Conservation (phyloP, 2,113 vertebrate species). For the Zootoca vivipara region DNA sequence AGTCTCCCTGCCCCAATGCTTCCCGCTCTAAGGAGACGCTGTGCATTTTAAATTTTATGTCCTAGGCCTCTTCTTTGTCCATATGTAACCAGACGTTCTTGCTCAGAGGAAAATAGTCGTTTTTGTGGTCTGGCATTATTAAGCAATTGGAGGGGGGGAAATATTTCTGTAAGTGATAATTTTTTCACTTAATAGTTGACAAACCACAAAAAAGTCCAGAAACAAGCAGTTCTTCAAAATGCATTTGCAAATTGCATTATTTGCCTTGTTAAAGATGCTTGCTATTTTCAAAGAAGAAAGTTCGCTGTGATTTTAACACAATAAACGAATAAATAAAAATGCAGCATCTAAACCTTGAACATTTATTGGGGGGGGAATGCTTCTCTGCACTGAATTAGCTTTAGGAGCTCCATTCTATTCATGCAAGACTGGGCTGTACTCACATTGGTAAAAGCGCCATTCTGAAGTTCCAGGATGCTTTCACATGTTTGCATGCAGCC, state of each 20-base stretch:
- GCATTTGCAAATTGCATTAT: slow-evolving; percentile 67
- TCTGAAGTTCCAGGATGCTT: slow-evolving; percentile 67
- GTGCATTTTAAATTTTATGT: slow-evolving; percentile 68
- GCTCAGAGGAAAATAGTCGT: slow-evolving; percentile 65
- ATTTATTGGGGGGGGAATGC: slow-evolving; percentile 46
- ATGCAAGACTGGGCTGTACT: slow-evolving; percentile 72
- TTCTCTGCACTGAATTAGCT: slow-evolving; percentile 73
- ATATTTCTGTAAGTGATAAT: slow-evolving; percentile 64
- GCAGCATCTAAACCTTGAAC: slow-evolving; percentile 64
- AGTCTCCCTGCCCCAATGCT: slow-evolving; percentile 61
- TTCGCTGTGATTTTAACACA: slow-evolving; percentile 68
- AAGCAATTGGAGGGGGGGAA: slow-evolving; percentile 60
- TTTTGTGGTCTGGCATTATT: slow-evolving; percentile 59
- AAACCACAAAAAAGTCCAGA: slow-evolving; percentile 66
- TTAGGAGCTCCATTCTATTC: slow-evolving; percentile 64
- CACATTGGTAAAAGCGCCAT: slow-evolving; percentile 53
- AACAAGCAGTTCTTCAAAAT: slow-evolving; percentile 69
- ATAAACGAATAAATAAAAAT: slow-evolving; percentile 54
- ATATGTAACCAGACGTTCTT: slow-evolving; percentile 72
- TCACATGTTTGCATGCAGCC: slow-evolving; percentile 74
- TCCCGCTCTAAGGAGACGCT: slow-evolving; percentile 63
- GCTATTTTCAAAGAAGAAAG: slow-evolving; percentile 55
- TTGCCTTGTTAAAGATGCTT: slow-evolving; percentile 72
- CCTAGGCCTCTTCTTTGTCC: slow-evolving; percentile 67
- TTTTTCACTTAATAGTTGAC: slow-evolving; percentile 72